Base-by-base conservation (phyloP, 1,140 invertebrate species). In the Drosophila micromelanica region DNA sequence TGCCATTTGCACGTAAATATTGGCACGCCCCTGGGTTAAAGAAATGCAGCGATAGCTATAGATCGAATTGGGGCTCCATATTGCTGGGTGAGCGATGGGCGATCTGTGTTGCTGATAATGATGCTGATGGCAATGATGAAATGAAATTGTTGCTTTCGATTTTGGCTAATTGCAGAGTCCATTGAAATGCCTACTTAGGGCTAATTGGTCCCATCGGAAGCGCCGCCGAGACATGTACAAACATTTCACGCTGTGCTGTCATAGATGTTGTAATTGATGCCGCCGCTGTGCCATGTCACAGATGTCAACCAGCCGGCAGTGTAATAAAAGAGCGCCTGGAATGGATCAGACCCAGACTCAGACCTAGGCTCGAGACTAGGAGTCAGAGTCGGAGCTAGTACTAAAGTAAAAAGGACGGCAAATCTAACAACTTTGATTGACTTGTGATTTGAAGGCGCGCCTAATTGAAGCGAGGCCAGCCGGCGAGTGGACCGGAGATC, bases 241-340 rank as follows among this genome's bases (percentile, higher is more conserved):
- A 86, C 82, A 89, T 86, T 86, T 86, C 82, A 86, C 82, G 82
- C 82, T 87, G 82, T 82, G 82, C 82, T 87, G 82, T 86, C 82
- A 87, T 86, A 80, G 84, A 87, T 87, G 82, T 82, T 89, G 82
- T 86, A 86, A 86, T 87, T 86, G 82, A 86, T 86, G 82, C 82
- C 80, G 82, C 82, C 84, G 84, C 78, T 65, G 76, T 76, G 76
- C 82, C 82, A 87, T 86, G 82, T 86, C 82, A 87, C 56, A 87
- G 84, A 86, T 86, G 78, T 86, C 81, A 86, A 76, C 78, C 65
- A 45, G 46, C 63, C 68, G 63, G 43, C 40, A 23, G 43, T 3
- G 32, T 35, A 35, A 32, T 23, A 46, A 9, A 37, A 78, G 27
- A 51, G 15, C 17, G 56, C 60, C 37, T 52, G 35, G 59, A 70